Base-by-base conservation (phyloP, 2,113 vertebrate genomes). In the Bombycilla garrulus region DNA sequence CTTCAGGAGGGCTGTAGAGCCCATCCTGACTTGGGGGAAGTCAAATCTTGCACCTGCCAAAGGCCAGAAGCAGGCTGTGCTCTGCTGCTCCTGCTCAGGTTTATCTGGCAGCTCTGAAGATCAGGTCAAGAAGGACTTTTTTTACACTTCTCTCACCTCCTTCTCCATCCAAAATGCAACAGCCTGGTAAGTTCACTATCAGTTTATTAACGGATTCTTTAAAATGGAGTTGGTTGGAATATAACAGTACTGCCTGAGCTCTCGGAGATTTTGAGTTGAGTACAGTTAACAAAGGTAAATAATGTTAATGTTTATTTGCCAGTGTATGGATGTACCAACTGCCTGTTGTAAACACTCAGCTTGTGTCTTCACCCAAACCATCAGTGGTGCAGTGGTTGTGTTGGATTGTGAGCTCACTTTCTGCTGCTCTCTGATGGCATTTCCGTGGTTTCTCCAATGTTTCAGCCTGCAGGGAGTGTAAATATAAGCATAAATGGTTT, bases 401-500 rank as follows among this genome's bases (percentile, higher is more conserved):
- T 91, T 96, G 98, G 96, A 95, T 82, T 97, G 92, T 88, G 97
- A 95, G 90, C 76, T 86, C 81, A 23, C 60, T 97, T 97, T 96
- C 86, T 96, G 97, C 54, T 93, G 81, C 93, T 97, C 95, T 86
- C 58, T 81, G 87, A 74, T 93, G 97, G 58, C 95, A 93, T 97
- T 98, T 97, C 57, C 26, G 95, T 93, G 80, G 72, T 92, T 97
- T 97, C 76, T 79, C 57, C 85, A 82, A 28, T 6, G 31, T 83
- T 95, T 96, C 80, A 89, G 95, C 92, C 97, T 95, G 86, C 60
- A 95, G 92, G 87, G 96, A 95, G 92, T 97, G 95, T 98, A 97
- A 98, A 98, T 97, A 97, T 90, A 92, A 97, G 96, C 93, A 91
- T 90, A 98, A 97, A 96, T 96, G 96, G 96, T 97, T 98, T 96